phyloP scores from a whole-genome alignment of 2,113 vertebrate species.

The Cercopithecus mona region DNA sequence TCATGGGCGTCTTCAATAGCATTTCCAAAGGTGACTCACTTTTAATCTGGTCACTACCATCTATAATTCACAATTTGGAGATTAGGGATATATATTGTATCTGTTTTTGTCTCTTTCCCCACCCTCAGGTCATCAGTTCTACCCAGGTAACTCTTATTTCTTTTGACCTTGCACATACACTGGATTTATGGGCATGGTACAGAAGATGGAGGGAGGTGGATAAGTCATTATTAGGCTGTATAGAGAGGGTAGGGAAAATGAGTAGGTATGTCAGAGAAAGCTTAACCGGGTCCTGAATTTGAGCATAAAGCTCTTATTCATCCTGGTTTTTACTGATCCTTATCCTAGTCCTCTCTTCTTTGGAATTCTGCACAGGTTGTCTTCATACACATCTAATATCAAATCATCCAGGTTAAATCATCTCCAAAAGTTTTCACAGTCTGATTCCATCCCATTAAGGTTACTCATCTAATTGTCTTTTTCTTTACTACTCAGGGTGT shows the following conservation, averaged over 20 bases:
- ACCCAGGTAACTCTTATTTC: neutral
- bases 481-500: neutral
- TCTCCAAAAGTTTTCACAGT: neutral
- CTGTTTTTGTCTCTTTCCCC: neutral
- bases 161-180: neutral
- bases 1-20: neutral
- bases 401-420: neutral
- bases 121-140: neutral
- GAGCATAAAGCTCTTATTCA: neutral
- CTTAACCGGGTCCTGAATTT: neutral
- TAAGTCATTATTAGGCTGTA: neutral
- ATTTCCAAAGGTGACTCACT: neutral
- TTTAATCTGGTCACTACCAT: neutral
- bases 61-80: neutral
- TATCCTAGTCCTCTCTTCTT: neutral
- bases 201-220: neutral
- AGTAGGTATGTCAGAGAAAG: neutral
- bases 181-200: neutral
- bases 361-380: neutral
- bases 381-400: neutral
- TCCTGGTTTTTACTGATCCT: neutral
- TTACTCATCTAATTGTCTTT: neutral
- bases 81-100: neutral
- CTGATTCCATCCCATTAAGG: neutral
- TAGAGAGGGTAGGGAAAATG: neutral